A percentile compares a stretch with the other conserved stretches of the same genome.
These are phyloP conservation scores for Thalassaphorura encarpata DNA, from an alignment of 1,140 invertebrate species.

Conservation along the genomic window DNA sequence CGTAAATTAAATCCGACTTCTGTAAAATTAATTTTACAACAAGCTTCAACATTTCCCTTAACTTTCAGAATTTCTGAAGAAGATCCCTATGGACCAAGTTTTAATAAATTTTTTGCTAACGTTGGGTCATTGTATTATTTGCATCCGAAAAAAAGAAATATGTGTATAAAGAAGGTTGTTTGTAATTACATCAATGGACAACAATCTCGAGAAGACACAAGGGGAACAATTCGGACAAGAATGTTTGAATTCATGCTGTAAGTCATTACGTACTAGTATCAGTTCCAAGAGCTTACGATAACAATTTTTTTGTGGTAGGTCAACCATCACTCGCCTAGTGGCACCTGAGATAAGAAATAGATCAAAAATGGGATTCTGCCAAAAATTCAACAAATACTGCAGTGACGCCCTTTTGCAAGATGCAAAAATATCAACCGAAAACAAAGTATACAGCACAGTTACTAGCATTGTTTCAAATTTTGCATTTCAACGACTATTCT, in stretches of 20 bases:
- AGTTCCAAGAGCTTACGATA: no score
- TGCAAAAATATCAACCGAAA: conserved; percentile 21
- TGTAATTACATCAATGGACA: conserved; percentile 20
- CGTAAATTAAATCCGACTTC: no score
- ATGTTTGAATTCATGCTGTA: conserved; percentile 32
- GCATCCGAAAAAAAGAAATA: conserved; percentile 18
- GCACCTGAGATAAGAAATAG: conserved; percentile 23
- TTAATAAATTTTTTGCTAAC: conserved; percentile 25
- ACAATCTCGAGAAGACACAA: conserved; percentile 4
- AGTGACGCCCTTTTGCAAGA: conserved; percentile 23
- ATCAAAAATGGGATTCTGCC: conserved; percentile 6
- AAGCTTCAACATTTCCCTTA: background rate
- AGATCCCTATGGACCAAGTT: conserved; percentile 8
- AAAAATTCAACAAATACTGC: conserved; percentile 26
- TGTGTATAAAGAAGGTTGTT: conserved; percentile 30
- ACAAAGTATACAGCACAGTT: conserved; percentile 26
- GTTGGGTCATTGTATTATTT: conserved; percentile 28
- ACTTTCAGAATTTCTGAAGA: background rate
- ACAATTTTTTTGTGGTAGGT: conserved; percentile 12
- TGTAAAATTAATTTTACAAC: no score
- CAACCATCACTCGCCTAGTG: conserved; percentile 21
- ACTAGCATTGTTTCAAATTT: conserved; percentile 19
- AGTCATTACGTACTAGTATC: no score
- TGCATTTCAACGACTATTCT: conserved; percentile 13
- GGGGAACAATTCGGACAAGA: conserved; percentile 2